Conservation (phyloP, 92 coral and sea anemone species). For the Montipora capitata region DNA sequence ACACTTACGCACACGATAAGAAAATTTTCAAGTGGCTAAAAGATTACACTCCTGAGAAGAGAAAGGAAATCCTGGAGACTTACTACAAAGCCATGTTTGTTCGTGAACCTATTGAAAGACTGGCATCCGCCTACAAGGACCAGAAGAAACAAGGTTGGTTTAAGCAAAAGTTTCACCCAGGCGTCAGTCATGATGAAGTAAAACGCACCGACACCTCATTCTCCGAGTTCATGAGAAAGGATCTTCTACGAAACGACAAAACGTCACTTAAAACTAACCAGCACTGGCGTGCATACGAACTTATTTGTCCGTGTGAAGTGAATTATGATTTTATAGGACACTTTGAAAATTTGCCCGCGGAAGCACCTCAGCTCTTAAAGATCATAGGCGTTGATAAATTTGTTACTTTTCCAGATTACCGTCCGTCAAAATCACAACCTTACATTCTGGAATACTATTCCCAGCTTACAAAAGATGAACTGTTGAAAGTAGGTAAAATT, state of each 20-base stretch:
- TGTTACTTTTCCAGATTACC: slow-evolving; percentile 48
- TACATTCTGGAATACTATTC: slow-evolving; percentile 40
- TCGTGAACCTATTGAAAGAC: slow-evolving; percentile 61
- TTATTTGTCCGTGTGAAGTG: slow-evolving; percentile 68
- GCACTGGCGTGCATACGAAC: slow-evolving; percentile 65
- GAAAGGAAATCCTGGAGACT: slow-evolving; percentile 14
- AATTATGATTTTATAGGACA: slow-evolving; percentile 67
- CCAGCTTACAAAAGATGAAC: slow-evolving; percentile 35
- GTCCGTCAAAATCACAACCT: slow-evolving; percentile 35
- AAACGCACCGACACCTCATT: neutral
- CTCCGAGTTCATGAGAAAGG: slow-evolving; percentile 22
- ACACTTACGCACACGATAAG: neutral
- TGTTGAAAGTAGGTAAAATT: slow-evolving; percentile 27
- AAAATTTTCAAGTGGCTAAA: slow-evolving; percentile 38
- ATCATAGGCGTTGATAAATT: slow-evolving; percentile 28
- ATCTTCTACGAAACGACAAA: neutral
- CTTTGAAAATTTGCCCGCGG: slow-evolving; percentile 53
- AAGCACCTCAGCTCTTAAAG: slow-evolving; percentile 36
- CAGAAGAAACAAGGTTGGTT: slow-evolving; percentile 34
- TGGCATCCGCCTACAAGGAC: slow-evolving; percentile 68
- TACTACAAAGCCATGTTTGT: slow-evolving; percentile 75
- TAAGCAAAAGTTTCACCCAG: neutral
- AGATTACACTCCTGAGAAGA: slow-evolving; percentile 58
- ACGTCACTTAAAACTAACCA: slow-evolving; percentile 21
- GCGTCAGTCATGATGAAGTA: neutral